Conservation (phyloP, 1,140 invertebrate genomes). For the Palaemon carinicauda region DNA sequence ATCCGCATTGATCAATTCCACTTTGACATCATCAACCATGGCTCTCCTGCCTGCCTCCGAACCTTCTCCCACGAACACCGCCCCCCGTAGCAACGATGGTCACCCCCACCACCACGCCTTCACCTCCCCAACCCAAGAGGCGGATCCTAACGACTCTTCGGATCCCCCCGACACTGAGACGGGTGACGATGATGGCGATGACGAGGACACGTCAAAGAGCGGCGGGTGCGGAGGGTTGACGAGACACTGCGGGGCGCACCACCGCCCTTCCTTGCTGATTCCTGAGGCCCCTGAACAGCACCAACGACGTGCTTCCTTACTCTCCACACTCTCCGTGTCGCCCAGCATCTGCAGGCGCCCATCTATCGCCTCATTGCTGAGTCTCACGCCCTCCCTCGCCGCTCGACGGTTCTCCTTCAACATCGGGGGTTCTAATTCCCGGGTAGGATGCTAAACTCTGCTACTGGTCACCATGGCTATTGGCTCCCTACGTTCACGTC, state of each 20-base stretch:
- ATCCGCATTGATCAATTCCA: not conserved
- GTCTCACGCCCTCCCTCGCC: constrained; percentile 32
- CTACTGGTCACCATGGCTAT: not conserved
- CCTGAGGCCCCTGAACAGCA: not conserved
- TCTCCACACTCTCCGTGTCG: constrained; percentile 19
- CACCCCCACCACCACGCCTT: constrained; percentile 3
- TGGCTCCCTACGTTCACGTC: not conserved
- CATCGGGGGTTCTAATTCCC: constrained; percentile 24
- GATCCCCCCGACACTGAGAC: constrained; percentile 18
- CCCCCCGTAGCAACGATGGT: too few relatives aligned
- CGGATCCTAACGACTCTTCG: constrained; percentile 33
- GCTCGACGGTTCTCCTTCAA: constrained; percentile 47
- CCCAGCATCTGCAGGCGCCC: constrained; percentile 33
- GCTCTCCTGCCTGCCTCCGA: not conserved
- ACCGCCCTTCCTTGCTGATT: constrained; percentile 21
- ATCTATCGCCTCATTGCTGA: constrained; percentile 38
- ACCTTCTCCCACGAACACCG: not conserved
- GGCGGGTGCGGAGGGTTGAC: not conserved
- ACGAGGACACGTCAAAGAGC: not conserved
- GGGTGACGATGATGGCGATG: constrained; percentile 25
- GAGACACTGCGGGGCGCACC: not conserved
- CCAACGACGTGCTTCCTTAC: constrained; percentile 28
- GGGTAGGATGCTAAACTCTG: constrained; percentile 21
- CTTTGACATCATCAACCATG: not conserved
- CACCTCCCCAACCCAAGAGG: not conserved